Evolutionary conservation across 2,888 invertebrate genomes (phyloP), one percentile per base, ranked within the genome.

Genomic region (Acronicta aceris): DNA sequence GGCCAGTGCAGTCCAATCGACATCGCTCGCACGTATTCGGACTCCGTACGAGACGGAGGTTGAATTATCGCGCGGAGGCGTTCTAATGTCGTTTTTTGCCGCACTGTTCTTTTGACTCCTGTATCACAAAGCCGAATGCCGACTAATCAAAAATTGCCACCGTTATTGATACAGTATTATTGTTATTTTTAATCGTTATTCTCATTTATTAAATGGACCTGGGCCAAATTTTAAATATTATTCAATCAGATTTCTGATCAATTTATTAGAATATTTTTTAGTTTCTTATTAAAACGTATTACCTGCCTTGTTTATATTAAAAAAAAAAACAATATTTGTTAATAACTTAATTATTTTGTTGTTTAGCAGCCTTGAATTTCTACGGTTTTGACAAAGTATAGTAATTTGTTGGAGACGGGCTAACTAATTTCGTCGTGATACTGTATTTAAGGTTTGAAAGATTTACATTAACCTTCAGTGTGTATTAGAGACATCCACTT

Each of bases 1-100:
- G 27, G 7, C 81, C 65, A 73, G 81, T 87, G 86, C 87, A 85
- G 74, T 80, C 87, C 85, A 86, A 85, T 78, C 77, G 81, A 66
- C 75, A 74, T 63, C 61, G 50, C 61, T 57, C 38, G 74, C 71
- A 73, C 79, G 76, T 41, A 55, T 51, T 61, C 56, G 50, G 82
- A 17, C 8, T 46, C 46, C 81, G 81, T 81, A 79, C 74, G 78
- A 74, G 41, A 77, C 84, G 87, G 90, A 91, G 90, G 90, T 89
- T 91, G 88, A 79, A 83, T 87, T 85, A 88, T 84, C 81, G 81
- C 74, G 74, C 72, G 77, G 83, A n/a, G 85, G 76, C 87, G 83
- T 82, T 86, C 83, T 87, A 88, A 90, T 86, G 85, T 85, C 82
- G 83, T 87, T 88, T 90, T 89, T 89, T 85, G 78, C 68, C 54